phyloP scores from a whole-genome alignment of 2,797 vertebrate genomes.

The Xenopus petersii region DNA sequence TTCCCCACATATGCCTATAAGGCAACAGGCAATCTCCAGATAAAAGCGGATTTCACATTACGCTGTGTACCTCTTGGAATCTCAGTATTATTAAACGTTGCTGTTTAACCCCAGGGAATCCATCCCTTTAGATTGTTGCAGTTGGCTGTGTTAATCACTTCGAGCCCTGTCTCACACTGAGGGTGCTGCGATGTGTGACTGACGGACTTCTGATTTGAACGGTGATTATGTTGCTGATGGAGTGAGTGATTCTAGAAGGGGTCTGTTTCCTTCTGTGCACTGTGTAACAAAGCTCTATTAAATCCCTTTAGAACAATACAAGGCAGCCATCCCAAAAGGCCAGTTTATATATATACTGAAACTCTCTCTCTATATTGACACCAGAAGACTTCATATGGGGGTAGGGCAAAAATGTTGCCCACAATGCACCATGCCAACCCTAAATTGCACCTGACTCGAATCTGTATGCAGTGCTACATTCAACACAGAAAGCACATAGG shows the following conservation, averaged over 20 bases:
- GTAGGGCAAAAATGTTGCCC: too few species aligned
- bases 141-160: slow-evolving; percentile 37
- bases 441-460: too few species aligned
- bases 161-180: slow-evolving; percentile 10
- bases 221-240: slow-evolving; percentile 41
- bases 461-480: too few species aligned
- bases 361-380: too few species aligned
- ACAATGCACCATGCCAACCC: too few species aligned
- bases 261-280: not conserved
- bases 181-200: slow-evolving; percentile 36
- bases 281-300: slow-evolving; percentile 17
- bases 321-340: slow-evolving; percentile 4
- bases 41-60: not conserved
- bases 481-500: too few species aligned
- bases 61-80: slow-evolving; percentile 5
- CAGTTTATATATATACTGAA: not conserved
- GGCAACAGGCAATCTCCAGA: not conserved
- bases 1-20: too few species aligned
- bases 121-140: slow-evolving; percentile 15
- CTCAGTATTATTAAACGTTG: slow-evolving; percentile 19
- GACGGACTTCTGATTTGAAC: slow-evolving; percentile 32
- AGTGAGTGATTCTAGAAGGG: slow-evolving; percentile 17
- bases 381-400: too few species aligned
- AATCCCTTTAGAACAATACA: slow-evolving; percentile 21
- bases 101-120: slow-evolving; percentile 32